phyloP scores from a whole-genome alignment of 1,140 invertebrate genomes.

The Pseudomyrmex flavicornis region DNA sequence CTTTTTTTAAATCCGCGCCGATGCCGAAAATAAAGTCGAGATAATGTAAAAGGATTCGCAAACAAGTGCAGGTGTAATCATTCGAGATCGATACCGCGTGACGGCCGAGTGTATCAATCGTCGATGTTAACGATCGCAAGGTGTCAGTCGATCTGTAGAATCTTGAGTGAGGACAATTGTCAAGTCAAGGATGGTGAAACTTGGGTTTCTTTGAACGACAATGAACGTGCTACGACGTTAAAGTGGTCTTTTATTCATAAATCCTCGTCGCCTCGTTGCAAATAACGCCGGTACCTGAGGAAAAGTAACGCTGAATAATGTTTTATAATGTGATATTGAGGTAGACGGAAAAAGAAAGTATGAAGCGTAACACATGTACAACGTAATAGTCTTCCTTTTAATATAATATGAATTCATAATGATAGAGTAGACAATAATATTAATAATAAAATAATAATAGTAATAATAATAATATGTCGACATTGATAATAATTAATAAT shows the following conservation, averaged over 20 bases:
- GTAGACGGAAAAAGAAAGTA: conserved; percentile 58
- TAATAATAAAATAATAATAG: conserved; percentile 77
- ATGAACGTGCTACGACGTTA: conserved; percentile 55
- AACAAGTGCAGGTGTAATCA: conserved; percentile 24
- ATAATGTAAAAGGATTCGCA: neutral
- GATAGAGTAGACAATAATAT: conserved; percentile 84
- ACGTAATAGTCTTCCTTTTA: conserved; percentile 84
- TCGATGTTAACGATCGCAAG: neutral
- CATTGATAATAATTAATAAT: conserved; percentile 68
- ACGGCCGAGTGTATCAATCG: conserved; percentile 8
- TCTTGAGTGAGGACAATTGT: conserved; percentile 28
- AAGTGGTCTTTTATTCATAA: conserved; percentile 55
- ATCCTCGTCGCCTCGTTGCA: conserved; percentile 22
- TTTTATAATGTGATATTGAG: conserved; percentile 47
- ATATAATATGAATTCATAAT: conserved; percentile 84
- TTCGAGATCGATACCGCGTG: neutral
- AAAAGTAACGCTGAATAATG: conserved; percentile 45
- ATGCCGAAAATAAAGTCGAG: conserved; percentile 41
- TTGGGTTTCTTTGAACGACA: conserved; percentile 40
- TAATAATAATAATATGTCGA: conserved; percentile 73
- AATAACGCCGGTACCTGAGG: conserved; percentile 39
- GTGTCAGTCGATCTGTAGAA: conserved; percentile 5
- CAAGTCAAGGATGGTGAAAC: conserved; percentile 30
- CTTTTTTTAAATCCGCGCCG: conserved; percentile 72
- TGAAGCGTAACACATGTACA: conserved; percentile 74